Base-by-base conservation (phyloP, 2,797 vertebrate genomes). In the Brachyalestes nurse region DNA sequence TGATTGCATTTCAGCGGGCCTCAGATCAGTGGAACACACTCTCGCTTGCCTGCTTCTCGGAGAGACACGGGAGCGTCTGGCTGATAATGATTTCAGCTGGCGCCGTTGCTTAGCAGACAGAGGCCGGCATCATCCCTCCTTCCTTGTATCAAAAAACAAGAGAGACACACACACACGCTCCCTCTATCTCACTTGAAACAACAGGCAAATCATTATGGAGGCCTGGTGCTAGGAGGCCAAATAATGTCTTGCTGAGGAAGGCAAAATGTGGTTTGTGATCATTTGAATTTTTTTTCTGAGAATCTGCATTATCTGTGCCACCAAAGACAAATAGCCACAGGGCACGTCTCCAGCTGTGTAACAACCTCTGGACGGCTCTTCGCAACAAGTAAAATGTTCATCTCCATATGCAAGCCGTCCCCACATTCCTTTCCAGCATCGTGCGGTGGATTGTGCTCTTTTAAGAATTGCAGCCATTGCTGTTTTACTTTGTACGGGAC, bases 1-100 rank as follows among this genome's bases (percentile, higher is more conserved):
- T 61, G 77, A 83, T 74, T 78, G 78, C 77, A 70, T 84, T 86
- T 78, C 72, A 72, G 53, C 62, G 69, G 7, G 67, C 79, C 73
- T 74, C 76, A 61, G 42, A 81, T 80, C 61, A 8, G 25, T 66
- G 42, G 42, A 47, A 83, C 70, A 71, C 42, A 47, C 74, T 55
- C 57, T 42, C 40, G 38, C 69, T 80, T 69, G 66, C 77, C 77
- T 38, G 60, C 42, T 57, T 66, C 38, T 42, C 19, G 55, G 34
- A 5, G 60, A 40, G 74, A 77, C 61, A 42, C 17, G 16, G 19
- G 34, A 79, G 62, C 72, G 73, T 78, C 57, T 77, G 71, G 69
- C 75, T 78, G 72, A 83, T 81, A 85, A 86, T 82, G 85, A 81
- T 85, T 79, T 72, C 73, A 80, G 64, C 69, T 81, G 80, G 80